These are phyloP conservation scores for Caenorhabditis angaria DNA, from an alignment of 2,888 invertebrate genomes.

Conservation along the genomic window DNA sequence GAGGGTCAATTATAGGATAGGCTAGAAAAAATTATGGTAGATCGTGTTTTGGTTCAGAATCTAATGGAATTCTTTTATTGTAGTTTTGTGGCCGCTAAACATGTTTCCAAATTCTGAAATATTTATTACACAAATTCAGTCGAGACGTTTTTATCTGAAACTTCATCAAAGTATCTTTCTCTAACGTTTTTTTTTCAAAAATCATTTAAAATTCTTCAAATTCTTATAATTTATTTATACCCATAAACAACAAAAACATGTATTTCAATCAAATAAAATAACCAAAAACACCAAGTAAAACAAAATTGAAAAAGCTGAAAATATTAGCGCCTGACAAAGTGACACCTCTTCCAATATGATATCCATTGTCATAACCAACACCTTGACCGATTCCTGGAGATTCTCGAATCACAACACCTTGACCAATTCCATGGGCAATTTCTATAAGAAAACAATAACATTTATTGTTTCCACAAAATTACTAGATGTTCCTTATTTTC, in stretches of 20 bases:
- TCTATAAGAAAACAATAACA: conserved; percentile 1
- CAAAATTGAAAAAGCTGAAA: background rate
- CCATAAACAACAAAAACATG: background rate
- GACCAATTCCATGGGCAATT: conserved; percentile 12
- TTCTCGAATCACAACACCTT: conserved; percentile 13
- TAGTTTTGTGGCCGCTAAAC: too few relatives aligned
- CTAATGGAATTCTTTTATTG: too few relatives aligned
- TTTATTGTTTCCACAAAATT: too few relatives aligned
- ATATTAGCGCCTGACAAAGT: background rate
- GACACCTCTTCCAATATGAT: conserved; percentile 1
- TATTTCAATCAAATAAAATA: background rate
- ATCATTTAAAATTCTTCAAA: too few relatives aligned
- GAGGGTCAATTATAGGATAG: too few relatives aligned
- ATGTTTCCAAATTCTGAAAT: too few relatives aligned
- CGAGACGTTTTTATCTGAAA: too few relatives aligned
- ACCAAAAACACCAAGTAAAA: background rate
- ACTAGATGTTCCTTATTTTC: too few relatives aligned
- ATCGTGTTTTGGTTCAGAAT: too few relatives aligned
- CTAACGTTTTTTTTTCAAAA: background rate
- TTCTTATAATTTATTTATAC: too few relatives aligned
- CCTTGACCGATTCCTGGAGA: conserved; percentile 23
- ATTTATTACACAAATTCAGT: too few relatives aligned
- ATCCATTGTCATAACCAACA: conserved; percentile 13
- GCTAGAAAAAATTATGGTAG: too few relatives aligned
- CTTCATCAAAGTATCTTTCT: background rate